A percentile compares a stretch with the other conserved stretches of the same genome.
Evolutionary conservation across 2,888 invertebrate species (phyloP).

Genomic region (Nesidiocoris tenuis): DNA sequence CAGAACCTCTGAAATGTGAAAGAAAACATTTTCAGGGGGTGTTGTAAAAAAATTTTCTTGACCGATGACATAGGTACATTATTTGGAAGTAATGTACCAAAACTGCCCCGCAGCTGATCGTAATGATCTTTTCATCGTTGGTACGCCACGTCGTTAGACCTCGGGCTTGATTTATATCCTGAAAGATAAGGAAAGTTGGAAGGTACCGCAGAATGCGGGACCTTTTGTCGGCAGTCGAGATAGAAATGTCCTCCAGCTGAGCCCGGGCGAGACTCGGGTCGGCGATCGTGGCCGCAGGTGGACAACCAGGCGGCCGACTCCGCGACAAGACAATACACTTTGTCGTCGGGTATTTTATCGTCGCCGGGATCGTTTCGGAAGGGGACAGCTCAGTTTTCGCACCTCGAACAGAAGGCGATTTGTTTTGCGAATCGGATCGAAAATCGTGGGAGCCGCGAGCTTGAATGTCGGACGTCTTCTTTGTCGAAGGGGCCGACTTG

Average conservation of each 20-base stretch:
- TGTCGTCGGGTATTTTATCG: constrained; percentile 21
- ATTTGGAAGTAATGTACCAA: no score
- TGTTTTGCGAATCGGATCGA: neutral
- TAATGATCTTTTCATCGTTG: no score
- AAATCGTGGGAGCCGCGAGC: constrained; percentile 8
- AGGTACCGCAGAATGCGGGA: no score
- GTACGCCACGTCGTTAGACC: no score
- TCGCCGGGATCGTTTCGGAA: constrained; percentile 1
- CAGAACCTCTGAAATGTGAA: no score
- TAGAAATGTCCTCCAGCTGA: constrained; percentile 6
- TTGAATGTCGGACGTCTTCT: neutral
- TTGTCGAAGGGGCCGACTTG: neutral
- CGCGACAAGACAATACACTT: constrained; percentile 38
- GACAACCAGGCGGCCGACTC: neutral
- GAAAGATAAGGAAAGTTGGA: no score
- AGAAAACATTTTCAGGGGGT: no score
- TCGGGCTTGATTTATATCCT: no score
- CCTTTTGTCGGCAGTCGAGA: neutral
- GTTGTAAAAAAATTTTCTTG: no score
- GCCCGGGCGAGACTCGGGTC: constrained; percentile 8
- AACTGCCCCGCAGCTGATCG: no score
- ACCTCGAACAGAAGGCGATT: neutral
- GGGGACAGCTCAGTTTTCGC: neutral
- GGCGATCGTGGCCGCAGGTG: no score
- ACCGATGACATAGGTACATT: no score